Conservation (phyloP, 2,888 invertebrate species). For the Crocallis elinguaria region DNA sequence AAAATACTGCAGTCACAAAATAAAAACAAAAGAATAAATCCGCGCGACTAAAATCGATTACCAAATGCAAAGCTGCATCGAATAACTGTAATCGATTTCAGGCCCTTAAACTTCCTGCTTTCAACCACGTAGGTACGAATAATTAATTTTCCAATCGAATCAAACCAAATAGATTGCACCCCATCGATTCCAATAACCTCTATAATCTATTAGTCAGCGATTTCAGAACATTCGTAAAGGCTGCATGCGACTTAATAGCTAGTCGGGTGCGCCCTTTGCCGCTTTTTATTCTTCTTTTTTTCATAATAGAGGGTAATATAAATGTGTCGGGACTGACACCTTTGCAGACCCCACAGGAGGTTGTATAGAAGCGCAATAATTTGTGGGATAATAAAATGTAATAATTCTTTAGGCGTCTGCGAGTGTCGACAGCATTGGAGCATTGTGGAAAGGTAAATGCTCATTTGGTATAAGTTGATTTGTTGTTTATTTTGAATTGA, state of each 20-base stretch:
- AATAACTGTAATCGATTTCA: conserved; percentile 30
- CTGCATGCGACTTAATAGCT: conserved; percentile 51
- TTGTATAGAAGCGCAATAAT: conserved; percentile 64
- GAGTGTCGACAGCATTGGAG: conserved; percentile 45
- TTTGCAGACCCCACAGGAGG: conserved; percentile 80
- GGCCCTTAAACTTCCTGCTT: conserved; percentile 20
- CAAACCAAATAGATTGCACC: conserved; percentile 50
- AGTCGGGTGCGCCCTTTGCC: conserved; percentile 60
- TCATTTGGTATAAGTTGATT: conserved; percentile 21
- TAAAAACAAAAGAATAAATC: not conserved
- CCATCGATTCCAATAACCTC: conserved; percentile 67
- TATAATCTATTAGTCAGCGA: conserved; percentile 80
- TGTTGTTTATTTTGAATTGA: not conserved
- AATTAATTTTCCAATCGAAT: conserved; percentile 43
- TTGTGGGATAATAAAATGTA: conserved; percentile 80
- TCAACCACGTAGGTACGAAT: conserved; percentile 35
- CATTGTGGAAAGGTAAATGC: conserved; percentile 36
- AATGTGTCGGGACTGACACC: conserved; percentile 81
- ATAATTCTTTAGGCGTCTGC: conserved; percentile 58
- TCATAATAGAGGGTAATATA: conserved; percentile 77
- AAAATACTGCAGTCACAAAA: too few relatives aligned
- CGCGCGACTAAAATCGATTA: conserved; percentile 9
- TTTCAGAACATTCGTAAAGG: conserved; percentile 64
- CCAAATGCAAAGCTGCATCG: conserved; percentile 17
- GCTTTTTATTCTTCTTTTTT: conserved; percentile 63